These are phyloP conservation scores for Strigops habroptila DNA, from an alignment of 2,113 vertebrate genomes.

Conservation along the genomic window DNA sequence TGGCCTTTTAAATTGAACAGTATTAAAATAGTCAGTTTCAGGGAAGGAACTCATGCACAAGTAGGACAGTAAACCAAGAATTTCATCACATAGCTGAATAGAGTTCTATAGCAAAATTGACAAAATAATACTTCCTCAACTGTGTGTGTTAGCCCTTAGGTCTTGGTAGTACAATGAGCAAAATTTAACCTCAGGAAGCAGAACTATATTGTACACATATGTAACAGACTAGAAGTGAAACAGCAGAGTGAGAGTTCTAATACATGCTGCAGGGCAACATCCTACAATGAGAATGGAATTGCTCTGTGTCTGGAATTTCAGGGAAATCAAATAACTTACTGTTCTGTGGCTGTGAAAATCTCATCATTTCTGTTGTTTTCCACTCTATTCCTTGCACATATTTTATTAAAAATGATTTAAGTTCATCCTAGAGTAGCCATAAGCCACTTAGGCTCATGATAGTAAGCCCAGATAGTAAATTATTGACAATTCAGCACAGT, in stretches of 20 bases:
- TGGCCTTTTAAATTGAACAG: not conserved
- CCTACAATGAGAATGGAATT: slow-evolving; percentile 37
- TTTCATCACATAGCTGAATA: not conserved
- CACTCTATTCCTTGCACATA: slow-evolving; percentile 18
- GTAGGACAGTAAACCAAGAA: slow-evolving; percentile 2
- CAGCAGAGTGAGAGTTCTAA: slow-evolving; percentile 43
- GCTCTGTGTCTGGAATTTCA: slow-evolving; percentile 58
- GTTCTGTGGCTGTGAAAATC: slow-evolving; percentile 34
- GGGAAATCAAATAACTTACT: slow-evolving; percentile 65
- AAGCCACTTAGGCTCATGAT: not conserved
- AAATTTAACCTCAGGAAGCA: slow-evolving; percentile 33
- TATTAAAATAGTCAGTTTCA: slow-evolving; percentile 18
- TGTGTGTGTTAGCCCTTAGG: not conserved
- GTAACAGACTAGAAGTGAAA: slow-evolving; percentile 45
- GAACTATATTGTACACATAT: slow-evolving; percentile 44
- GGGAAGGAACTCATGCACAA: not conserved
- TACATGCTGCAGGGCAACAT: slow-evolving; percentile 58
- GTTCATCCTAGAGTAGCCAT: not conserved
- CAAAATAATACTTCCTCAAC: slow-evolving; percentile 42
- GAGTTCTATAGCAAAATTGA: slow-evolving; percentile 20
- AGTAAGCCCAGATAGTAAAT: not conserved
- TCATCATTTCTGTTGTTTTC: slow-evolving; percentile 55
- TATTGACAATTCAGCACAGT: not conserved
- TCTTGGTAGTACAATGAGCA: slow-evolving; percentile 41
- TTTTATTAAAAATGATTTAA: slow-evolving; percentile 51